A percentile compares a stretch with the other conserved stretches of the same genome.
phyloP scores from a whole-genome alignment of 2,888 invertebrate species.

The Halocaridina rubra region DNA sequence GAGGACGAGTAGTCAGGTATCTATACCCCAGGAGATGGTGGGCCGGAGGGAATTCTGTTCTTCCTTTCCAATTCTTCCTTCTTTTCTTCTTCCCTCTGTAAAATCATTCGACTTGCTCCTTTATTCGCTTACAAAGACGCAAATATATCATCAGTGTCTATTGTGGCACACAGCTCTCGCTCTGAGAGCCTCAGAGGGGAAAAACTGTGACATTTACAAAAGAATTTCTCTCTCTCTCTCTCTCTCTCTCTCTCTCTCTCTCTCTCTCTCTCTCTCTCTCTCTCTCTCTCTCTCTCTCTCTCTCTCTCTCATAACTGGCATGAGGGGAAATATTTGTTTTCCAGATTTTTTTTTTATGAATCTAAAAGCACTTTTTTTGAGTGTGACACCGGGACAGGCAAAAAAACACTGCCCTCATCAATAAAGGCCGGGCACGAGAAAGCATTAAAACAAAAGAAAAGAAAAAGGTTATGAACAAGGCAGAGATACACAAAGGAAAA shows the following conservation, averaged over 20 bases:
- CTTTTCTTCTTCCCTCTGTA: not conserved
- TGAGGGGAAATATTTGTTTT: no score
- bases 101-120: conserved; percentile 31
- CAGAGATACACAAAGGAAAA: no score
- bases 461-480: no score
- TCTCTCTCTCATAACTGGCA: not conserved
- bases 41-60: not conserved
- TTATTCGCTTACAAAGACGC: conserved; percentile 19
- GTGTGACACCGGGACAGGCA: no score
- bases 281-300: not conserved
- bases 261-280: not conserved
- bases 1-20: not conserved
- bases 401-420: no score
- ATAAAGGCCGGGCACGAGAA: no score
- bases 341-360: no score
- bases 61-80: not conserved
- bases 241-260: not conserved
- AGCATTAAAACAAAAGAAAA: no score
- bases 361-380: no score
- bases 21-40: not conserved
- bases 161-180: not conserved
- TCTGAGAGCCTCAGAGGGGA: not conserved
- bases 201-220: not conserved
- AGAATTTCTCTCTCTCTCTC: not conserved
- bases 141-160: conserved; percentile 33